Evolutionary conservation across 1,140 invertebrate species (phyloP).

Genomic region (Rhyacophila brunnea): DNA sequence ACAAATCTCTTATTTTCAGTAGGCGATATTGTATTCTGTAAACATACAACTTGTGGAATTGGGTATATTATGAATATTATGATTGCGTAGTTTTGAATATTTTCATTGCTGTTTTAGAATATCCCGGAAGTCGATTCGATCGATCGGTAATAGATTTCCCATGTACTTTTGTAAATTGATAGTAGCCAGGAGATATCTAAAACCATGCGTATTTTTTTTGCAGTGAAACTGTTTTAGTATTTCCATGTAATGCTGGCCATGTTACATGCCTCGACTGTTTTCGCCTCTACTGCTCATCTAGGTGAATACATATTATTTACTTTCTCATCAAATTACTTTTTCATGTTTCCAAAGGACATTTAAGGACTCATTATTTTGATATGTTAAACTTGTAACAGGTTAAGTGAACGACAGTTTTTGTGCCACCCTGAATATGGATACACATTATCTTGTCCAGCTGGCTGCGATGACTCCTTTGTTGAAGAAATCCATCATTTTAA

Average conservation of each 20-base stretch:
- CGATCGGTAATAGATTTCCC: too few relatives aligned
- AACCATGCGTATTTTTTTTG: constrained; percentile 37
- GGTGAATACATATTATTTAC: constrained; percentile 8
- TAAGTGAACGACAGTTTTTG: constrained; percentile 76
- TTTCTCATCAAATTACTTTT: neutral
- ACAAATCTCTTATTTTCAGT: too few relatives aligned
- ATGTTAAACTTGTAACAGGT: constrained; percentile 38
- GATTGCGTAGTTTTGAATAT: too few relatives aligned
- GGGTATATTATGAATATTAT: too few relatives aligned
- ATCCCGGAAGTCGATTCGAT: too few relatives aligned
- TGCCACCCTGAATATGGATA: constrained; percentile 72
- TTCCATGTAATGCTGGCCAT: constrained; percentile 75
- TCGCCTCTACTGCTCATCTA: constrained; percentile 67
- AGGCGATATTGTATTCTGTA: too few relatives aligned
- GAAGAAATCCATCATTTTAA: constrained; percentile 84
- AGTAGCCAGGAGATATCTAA: too few relatives aligned
- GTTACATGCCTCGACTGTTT: constrained; percentile 87
- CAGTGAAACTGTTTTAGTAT: constrained; percentile 77
- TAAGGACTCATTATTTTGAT: neutral
- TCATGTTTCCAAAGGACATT: neutral
- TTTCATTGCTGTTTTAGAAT: too few relatives aligned
- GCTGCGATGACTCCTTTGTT: constrained; percentile 77
- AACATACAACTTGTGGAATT: too few relatives aligned
- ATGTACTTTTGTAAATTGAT: too few relatives aligned
- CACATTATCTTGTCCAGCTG: constrained; percentile 79